These are phyloP conservation scores for Aradus depressus DNA, from an alignment of 2,888 invertebrate species.

Conservation along the genomic window DNA sequence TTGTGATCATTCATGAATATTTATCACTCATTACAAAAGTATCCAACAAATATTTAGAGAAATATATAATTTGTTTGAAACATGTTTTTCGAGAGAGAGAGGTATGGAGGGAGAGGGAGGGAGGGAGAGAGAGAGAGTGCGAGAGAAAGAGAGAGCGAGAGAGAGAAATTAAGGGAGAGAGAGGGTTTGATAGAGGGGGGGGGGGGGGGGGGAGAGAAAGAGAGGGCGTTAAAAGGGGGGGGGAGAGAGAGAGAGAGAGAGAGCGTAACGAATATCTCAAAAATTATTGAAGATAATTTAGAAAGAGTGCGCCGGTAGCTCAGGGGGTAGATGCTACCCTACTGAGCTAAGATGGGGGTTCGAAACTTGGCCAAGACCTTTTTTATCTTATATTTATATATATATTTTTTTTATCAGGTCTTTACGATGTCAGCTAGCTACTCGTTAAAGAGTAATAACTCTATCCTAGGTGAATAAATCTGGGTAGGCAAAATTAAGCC, in stretches of 20 bases:
- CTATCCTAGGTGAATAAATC: too few species aligned
- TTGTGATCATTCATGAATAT: too few species aligned
- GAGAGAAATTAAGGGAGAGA: not conserved
- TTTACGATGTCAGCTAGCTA: too few species aligned
- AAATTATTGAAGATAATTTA: not conserved
- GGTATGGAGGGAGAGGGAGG: not conserved
- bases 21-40: too few species aligned
- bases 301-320: too few species aligned
- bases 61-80: too few species aligned
- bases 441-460: too few species aligned
- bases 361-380: not conserved
- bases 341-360: not conserved
- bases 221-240: not conserved
- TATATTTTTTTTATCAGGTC: too few species aligned
- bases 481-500: too few species aligned
- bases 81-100: not conserved
- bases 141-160: not conserved
- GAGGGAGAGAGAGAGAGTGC: not conserved
- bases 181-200: not conserved
- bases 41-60: too few species aligned
- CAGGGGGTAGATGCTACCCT: not conserved
- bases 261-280: not conserved
- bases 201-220: not conserved
- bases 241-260: slow-evolving; percentile 1
- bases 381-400: too few species aligned